Base-by-base conservation (phyloP, 1,140 invertebrate genomes). In the Goniozus legneri region DNA sequence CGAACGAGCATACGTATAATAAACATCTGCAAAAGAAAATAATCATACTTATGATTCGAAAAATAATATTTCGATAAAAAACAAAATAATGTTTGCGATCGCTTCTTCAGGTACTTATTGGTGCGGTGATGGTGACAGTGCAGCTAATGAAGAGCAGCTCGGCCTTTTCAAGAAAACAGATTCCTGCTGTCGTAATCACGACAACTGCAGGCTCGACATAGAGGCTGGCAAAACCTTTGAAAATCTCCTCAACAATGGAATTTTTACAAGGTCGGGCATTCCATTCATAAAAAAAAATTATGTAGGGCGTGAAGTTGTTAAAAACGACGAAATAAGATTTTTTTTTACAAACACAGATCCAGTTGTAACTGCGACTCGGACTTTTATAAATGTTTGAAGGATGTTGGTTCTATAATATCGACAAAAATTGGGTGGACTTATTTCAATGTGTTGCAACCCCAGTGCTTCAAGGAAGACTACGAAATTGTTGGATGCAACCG, bases 71-170 rank as follows among this genome's bases (percentile, higher is more conserved):
- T n/a, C n/a, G n/a, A n/a, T n/a, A n/a, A n/a, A n/a, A n/a, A n/a
- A n/a, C n/a, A n/a, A n/a, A n/a, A n/a, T n/a, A n/a, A n/a, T n/a
- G n/a, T n/a, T n/a, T n/a, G n/a, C n/a, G n/a, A n/a, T n/a, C n/a
- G 4, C 24, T 39, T 45, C 42, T 18, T 49, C 49, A 74, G 80
- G 80, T 19, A 82, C 80, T 4, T 66, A 69, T 30, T 82, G 82
- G 82, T 84, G 81, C 50, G 83, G 82, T 1, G 65, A 61, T 14
- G 82, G 82, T 2, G 73, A 80, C 38, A 55, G 62, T 1, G 76
- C 82, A 0, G 43, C 62, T 2, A 53, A 54, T 30, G 58, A 69
- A 6, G 50, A 72, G 1, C 78, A 83, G 39, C 52, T 83, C 8
- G 82, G 82, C 1, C 12, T 62, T 0, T 73, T 78, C 52, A 41